phyloP scores from a whole-genome alignment of 2,888 invertebrate species.

The Himalopsyche anomala region DNA sequence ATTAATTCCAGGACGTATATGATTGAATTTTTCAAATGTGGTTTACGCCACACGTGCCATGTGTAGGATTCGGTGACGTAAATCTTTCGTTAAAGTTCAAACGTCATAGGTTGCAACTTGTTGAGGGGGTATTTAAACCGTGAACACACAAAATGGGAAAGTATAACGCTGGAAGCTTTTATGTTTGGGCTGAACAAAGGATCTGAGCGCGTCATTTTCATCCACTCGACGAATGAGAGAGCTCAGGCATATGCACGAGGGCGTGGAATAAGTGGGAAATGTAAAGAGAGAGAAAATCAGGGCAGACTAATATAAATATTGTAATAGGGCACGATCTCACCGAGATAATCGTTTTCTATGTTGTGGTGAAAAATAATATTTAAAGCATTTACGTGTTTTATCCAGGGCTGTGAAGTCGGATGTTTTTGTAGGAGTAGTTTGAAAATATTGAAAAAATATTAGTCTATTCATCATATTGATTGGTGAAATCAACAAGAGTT shows the following conservation, averaged over 20 bases:
- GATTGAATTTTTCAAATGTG: too few relatives aligned
- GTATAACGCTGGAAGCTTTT: constrained; percentile 11
- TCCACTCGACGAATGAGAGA: background rate
- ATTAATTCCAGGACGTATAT: too few relatives aligned
- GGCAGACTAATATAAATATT: too few relatives aligned
- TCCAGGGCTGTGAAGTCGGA: too few relatives aligned
- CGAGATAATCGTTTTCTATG: background rate
- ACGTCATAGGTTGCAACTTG: constrained; percentile 25
- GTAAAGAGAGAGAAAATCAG: background rate
- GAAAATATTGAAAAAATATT: too few relatives aligned
- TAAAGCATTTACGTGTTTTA: background rate
- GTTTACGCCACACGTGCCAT: background rate
- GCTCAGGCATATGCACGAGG: background rate
- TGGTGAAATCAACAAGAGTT: too few relatives aligned
- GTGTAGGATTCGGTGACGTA: constrained; percentile 9
- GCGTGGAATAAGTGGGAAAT: background rate
- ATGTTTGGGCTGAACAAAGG: background rate
- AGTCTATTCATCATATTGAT: too few relatives aligned
- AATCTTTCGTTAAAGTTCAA: constrained; percentile 2
- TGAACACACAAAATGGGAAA: background rate
- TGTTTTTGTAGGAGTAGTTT: too few relatives aligned
- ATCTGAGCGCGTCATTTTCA: background rate
- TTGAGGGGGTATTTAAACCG: background rate
- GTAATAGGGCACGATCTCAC: too few relatives aligned
- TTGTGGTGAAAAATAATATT: background rate